Conservation (phyloP, 2,797 vertebrate species). For the Alcedo quadribrachys region DNA sequence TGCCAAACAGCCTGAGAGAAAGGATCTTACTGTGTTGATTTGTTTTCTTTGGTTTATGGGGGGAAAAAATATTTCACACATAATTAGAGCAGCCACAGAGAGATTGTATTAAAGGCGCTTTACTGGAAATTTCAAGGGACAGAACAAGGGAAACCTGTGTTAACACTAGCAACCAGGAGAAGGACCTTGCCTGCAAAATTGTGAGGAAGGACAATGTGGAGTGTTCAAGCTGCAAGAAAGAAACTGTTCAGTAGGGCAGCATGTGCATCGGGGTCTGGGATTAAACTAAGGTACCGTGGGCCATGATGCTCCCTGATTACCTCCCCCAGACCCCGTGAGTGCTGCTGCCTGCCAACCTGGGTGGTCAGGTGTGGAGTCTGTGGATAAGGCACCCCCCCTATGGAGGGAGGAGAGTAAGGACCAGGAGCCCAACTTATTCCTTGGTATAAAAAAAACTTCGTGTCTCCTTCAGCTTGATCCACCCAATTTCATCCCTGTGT, state of each 20-base stretch:
- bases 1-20: constrained; percentile 71
- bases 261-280: constrained; percentile 39
- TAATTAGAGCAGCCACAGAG: constrained; percentile 79
- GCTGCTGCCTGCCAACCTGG: not conserved
- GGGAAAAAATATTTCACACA: constrained; percentile 81
- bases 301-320: not conserved
- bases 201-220: constrained; percentile 55
- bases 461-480: not conserved
- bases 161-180: constrained; percentile 68
- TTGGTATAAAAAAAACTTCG: not conserved
- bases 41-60: constrained; percentile 82
- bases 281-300: not conserved
- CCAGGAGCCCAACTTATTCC: not conserved
- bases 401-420: not conserved
- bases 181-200: constrained; percentile 25
- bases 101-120: constrained; percentile 78
- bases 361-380: constrained; percentile 1
- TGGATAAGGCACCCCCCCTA: not conserved
- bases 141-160: constrained; percentile 80
- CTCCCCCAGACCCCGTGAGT: rapidly evolving
- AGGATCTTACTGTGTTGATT: constrained; percentile 78
- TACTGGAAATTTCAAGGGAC: constrained; percentile 82
- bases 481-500: not conserved
- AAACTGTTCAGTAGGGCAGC: constrained; percentile 56
- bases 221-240: constrained; percentile 70